Evolutionary conservation across 1,140 invertebrate genomes (phyloP).

Genomic region (Tetramorium simillimum): DNA sequence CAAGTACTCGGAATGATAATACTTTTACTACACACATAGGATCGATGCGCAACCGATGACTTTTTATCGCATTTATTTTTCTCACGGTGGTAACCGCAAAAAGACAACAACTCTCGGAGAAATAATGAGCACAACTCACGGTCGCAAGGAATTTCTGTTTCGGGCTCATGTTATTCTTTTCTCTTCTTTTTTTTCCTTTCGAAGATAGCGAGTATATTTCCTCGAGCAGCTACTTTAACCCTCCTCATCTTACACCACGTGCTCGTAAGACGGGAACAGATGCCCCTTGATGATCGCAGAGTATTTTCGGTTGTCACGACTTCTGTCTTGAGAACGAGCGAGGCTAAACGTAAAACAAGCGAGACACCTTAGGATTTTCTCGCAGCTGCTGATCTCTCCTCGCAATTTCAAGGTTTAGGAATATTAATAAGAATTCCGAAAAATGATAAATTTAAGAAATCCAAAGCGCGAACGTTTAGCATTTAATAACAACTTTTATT

Average conservation of each 20-base stretch:
- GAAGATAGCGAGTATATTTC: slow-evolving; percentile 54
- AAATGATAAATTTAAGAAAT: not conserved
- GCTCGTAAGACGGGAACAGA: slow-evolving; percentile 71
- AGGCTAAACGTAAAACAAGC: not conserved
- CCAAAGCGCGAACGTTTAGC: not conserved
- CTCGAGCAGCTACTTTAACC: slow-evolving; percentile 67
- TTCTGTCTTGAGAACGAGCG: slow-evolving; percentile 61
- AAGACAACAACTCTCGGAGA: slow-evolving; percentile 30
- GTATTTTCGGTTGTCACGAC: slow-evolving; percentile 71
- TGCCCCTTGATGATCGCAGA: slow-evolving; percentile 68
- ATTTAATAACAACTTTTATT: not conserved
- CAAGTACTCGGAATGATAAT: not conserved
- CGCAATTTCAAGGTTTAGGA: not conserved
- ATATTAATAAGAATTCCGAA: not conserved
- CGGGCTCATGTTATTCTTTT: slow-evolving; percentile 62
- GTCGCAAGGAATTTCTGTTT: slow-evolving; percentile 14
- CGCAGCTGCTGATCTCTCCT: not conserved
- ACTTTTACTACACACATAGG: not conserved
- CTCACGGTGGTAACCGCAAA: slow-evolving; percentile 9
- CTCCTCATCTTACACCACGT: slow-evolving; percentile 48
- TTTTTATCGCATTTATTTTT: slow-evolving; percentile 25
- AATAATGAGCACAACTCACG: slow-evolving; percentile 51
- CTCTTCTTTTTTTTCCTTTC: slow-evolving; percentile 62
- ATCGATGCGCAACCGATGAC: not conserved
- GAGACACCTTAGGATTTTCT: not conserved